Percentiles rank a stretch among this genome's conserved stretches.
phyloP scores from a whole-genome alignment of 1,140 invertebrate species.

The Alviniconcha marisindica region DNA sequence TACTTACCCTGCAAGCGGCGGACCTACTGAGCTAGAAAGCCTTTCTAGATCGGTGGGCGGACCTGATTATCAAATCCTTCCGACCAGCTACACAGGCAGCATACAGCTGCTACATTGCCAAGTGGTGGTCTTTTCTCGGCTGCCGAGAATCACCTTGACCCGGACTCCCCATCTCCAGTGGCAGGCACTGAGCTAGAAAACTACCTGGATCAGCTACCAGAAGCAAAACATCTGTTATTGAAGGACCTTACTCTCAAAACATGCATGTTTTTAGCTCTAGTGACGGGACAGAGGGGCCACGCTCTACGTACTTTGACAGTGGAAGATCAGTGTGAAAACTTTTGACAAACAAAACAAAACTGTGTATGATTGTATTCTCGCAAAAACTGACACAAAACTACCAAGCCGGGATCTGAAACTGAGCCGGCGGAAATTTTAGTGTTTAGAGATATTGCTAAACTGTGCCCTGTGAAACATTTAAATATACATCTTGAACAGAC shows the following conservation, averaged over 20 bases:
- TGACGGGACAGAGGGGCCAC: neutral
- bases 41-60: constrained; percentile 31
- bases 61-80: constrained; percentile 45
- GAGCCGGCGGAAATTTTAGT: too few relatives aligned
- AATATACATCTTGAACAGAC: too few relatives aligned
- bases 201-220: constrained; percentile 20
- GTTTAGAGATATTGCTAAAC: neutral
- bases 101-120: constrained; percentile 43
- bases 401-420: too few relatives aligned
- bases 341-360: neutral
- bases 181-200: constrained; percentile 42
- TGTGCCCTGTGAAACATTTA: neutral
- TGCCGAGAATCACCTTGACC: constrained; percentile 43
- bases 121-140: constrained; percentile 43
- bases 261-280: constrained; percentile 39
- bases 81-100: constrained; percentile 35
- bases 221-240: constrained; percentile 6
- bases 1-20: too few relatives aligned
- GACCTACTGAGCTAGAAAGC: too few relatives aligned
- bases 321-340: constrained; percentile 15
- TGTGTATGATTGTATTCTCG: neutral
- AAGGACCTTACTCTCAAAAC: constrained; percentile 41
- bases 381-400: too few relatives aligned
- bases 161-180: constrained; percentile 1
- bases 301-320: constrained; percentile 25